Conservation (phyloP, 2,113 vertebrate species). For the Sarotherodon lohbergeri region DNA sequence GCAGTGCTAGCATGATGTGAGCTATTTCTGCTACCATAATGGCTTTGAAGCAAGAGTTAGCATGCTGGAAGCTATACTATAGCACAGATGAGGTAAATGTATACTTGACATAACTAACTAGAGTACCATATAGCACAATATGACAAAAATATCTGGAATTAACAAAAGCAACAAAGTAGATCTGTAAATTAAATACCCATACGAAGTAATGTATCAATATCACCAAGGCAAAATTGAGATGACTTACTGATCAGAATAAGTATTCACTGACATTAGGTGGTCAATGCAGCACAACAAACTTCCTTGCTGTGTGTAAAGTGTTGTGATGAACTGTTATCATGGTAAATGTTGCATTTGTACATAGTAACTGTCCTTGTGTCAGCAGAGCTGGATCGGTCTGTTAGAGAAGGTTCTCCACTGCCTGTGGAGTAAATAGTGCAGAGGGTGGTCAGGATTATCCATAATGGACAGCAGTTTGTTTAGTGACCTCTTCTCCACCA, state of each 20-base stretch:
- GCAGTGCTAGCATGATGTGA: not conserved
- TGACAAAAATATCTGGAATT: accelerated
- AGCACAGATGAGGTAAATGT: not conserved
- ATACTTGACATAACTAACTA: not conserved
- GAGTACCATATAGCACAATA: not conserved
- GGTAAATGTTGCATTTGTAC: not conserved
- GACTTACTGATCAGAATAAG: not conserved
- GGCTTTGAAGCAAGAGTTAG: not conserved
- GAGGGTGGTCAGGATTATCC: not conserved
- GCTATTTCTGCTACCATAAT: not conserved
- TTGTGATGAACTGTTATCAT: not conserved
- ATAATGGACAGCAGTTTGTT: not conserved
- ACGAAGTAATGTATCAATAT: accelerated
- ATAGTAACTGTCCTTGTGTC: not conserved
- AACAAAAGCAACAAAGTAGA: not conserved
- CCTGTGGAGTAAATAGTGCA: not conserved
- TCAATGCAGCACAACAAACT: not conserved
- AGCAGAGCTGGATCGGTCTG: not conserved
- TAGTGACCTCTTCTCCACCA: not conserved
- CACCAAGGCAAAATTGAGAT: not conserved
- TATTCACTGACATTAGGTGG: not conserved
- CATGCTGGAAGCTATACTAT: not conserved
- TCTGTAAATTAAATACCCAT: not conserved
- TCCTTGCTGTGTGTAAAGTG: not conserved
- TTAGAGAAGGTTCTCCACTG: not conserved